Base-by-base conservation (phyloP, 2,797 vertebrate genomes). In the Tamandua tetradactyla region DNA sequence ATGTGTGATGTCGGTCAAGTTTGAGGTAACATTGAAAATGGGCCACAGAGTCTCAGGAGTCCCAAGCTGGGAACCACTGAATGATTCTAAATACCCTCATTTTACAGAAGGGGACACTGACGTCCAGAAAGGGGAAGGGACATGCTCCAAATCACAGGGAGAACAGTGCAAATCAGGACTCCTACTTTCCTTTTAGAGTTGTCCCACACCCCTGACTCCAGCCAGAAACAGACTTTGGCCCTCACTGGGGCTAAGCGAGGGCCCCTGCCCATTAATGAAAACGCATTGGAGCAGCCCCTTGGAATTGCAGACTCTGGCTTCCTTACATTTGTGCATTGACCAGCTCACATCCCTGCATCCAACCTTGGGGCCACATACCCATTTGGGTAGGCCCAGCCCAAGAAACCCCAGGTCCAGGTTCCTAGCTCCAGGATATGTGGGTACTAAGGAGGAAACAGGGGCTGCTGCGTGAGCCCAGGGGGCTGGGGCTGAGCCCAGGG, bases 1-100 rank as follows among this genome's bases (percentile, higher is more conserved):
- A 37, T 0, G 0, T 9, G 2, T 3, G n/a, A 22, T 0, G 17
- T 25, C 15, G 40, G 81, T 35, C 9, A 9, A 32, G 55, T n/a
- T 55, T 47, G 49, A 68, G 47, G 30, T 17, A 68, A 44, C 0
- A 14, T 10, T 59, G 35, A 25, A 15, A 14, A 27, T 23, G 17
- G 10, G 32, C 35, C 55, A 23, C 37, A 23, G 25, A 47, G 32
- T 22, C 47, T 32, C 2, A 9, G 18, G 15, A 9, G 25, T 35
- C 13, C 37, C 42, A 20, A 18, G 3, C 0, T 15, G 47, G 35
- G 40, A 40, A 3, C 27, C 23, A 17, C 3, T 5, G 18, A 10
- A 61, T 8, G 37, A 68, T 30, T 35, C 40, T n/a, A 9, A 83
- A 22, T 27, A 57, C 30, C 11, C 20, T 64, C 15, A 2, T 55